Conservation (phyloP, 2,888 invertebrate species). For the Perdita meconis region DNA sequence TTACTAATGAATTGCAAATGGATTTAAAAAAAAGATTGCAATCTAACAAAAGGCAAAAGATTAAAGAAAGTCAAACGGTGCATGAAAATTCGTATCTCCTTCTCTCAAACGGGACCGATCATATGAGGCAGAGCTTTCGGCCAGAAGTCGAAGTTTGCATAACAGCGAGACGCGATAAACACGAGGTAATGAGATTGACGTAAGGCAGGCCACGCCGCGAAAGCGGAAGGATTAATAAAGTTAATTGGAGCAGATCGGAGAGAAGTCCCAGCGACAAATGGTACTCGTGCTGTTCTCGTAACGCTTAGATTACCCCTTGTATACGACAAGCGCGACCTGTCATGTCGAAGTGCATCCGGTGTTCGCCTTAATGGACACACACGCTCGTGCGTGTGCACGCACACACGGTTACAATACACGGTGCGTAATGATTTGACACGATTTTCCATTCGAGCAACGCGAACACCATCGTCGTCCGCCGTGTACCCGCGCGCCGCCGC, state of each 20-base stretch:
- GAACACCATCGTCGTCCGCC: conserved; percentile 3
- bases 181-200: conserved; percentile 72
- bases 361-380: conserved; percentile 60
- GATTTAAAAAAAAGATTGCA: too few relatives aligned
- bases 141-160: conserved; percentile 37
- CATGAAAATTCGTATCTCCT: too few relatives aligned
- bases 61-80: too few relatives aligned
- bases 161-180: conserved; percentile 29
- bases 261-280: conserved; percentile 74
- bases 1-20: too few relatives aligned
- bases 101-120: not conserved
- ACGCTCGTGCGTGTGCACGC: conserved; percentile 1
- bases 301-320: conserved; percentile 65
- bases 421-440: conserved; percentile 30
- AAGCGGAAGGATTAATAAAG: conserved; percentile 79
- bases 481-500: too few relatives aligned
- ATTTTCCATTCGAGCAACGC: conserved; percentile 42
- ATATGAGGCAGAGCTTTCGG: conserved; percentile 20
- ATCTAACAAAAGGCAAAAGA: too few relatives aligned
- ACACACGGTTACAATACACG: not conserved
- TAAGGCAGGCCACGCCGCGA: conserved; percentile 72
- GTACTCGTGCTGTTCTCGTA: conserved; percentile 63
- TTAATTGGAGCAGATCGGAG: conserved; percentile 76
- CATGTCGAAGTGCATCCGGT: conserved; percentile 65
- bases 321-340: conserved; percentile 64